Evolutionary conservation across 2,888 invertebrate species (phyloP), one percentile per base, ranked within the genome.

Genomic region (Conistra vaccinii): DNA sequence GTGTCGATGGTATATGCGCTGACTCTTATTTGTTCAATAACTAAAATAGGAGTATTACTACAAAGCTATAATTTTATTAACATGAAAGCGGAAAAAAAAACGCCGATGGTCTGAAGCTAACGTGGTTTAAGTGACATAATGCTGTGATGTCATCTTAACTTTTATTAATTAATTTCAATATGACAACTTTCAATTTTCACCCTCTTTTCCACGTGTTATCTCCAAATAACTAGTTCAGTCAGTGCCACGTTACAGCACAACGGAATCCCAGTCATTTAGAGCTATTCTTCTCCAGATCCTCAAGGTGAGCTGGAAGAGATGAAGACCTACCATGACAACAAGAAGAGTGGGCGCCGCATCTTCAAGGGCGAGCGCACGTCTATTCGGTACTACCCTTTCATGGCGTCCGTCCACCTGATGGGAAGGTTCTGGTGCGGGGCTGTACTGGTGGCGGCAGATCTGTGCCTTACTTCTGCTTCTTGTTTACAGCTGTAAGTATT

Each of bases 391-490:
- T 96, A 94, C 71, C 95, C 96, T 0, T 96, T 96, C 83, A 94
- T 96, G 94, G 95, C 89, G 0, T 95, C 96, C 0, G 85, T 96
- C 1, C 95, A 96, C 66, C 89, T 96, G 3, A 93, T 95, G 94
- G 95, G 95, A 0, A 85, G 94, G 42, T 96, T 96, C 85, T 96
- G 96, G 96, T 96, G 96, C 74, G 96, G 96, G 0, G 96, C 95
- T 0, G 89, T 88, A 2, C 81, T 96, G 6, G 93, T 95, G 74
- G 93, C 91, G 91, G 86, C 90, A 0, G 96, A 96, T 62, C 73
- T 96, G 39, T 91, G 94, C 17, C 77, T 96, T 2, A 96, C 96
- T 0, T 94, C 96, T 0, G 96, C 96, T 0, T 91, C 96, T 9
- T 96, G 96, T 76, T 85, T 96, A 79, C 96, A 96, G 81, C 76